Evolutionary conservation across 2,113 vertebrate species (phyloP), one percentile per base, ranked within the genome.

Genomic region (Athene noctua): DNA sequence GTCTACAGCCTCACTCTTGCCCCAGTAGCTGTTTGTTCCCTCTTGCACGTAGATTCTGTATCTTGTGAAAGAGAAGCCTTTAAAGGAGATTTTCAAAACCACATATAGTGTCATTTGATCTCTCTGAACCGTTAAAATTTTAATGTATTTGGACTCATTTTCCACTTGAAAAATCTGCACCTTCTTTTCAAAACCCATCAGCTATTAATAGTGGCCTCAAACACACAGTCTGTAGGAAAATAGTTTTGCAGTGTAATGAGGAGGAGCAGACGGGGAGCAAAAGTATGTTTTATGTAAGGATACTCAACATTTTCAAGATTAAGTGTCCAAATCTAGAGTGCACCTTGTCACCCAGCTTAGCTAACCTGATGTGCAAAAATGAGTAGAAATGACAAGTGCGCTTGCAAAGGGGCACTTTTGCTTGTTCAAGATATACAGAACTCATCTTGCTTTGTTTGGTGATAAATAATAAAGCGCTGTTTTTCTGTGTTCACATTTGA

Each of bases 311-410:
- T 81, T 72, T 88, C 51, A 91, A 70, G 29, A 26, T 57, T 55
- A 55, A 47, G 36, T 83, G 36, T 66, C 73, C 23, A 71, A 70
- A 75, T 62, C 21, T 58, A 34, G 27, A 32, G 40, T 77, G 58
- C 9, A 30, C 13, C 32, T 90, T 32, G n/a, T 74, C 15, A 51
- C 42, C 2, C 46, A 77, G 16, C 5, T 79, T 75, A 71, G 71
- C 66, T 44, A 82, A 42, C 20, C 22, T 63, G 20, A 51, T 75
- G 22, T 46, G 44, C 49, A 62, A n/a, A 78, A 86, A 32, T 46
- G 22, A 1, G 1, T 47, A 71, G n/a, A 67, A 79, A 54, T 2
- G 2, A 30, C 44, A 63, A 63, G 46, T 30, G 26, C 1, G 1
- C 25, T 59, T 88, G 40, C 36, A 74, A 65, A 14, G 61, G 36